Evolutionary conservation across 2,888 invertebrate genomes (phyloP).

Genomic region (Frankliniella intonsa): DNA sequence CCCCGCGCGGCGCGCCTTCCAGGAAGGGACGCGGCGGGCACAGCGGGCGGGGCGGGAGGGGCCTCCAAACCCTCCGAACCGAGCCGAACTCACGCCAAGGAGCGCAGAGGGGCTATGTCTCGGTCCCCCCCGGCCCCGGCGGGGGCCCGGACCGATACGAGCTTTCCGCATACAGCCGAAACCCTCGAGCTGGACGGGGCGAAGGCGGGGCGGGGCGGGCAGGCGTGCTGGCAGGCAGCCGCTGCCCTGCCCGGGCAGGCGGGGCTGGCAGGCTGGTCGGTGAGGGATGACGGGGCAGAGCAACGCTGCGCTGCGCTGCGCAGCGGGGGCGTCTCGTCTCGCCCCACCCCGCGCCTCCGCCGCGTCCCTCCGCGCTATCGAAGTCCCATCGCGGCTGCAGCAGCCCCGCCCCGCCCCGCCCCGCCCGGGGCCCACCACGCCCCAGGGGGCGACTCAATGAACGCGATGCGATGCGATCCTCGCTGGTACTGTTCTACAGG

Average conservation of each 20-base stretch:
- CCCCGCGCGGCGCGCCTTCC: slow-evolving; percentile 30
- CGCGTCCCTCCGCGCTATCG: not conserved
- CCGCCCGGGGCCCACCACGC: not conserved
- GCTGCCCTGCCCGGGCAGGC: not conserved
- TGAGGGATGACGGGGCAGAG: slow-evolving; percentile 4
- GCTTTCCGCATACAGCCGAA: too few species aligned
- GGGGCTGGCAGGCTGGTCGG: not conserved
- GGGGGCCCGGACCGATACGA: not conserved
- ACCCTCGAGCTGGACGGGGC: not conserved
- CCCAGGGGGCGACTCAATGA: too few species aligned
- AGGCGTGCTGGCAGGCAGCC: not conserved
- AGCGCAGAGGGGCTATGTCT: not conserved
- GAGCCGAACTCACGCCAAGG: not conserved
- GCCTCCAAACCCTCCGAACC: too few species aligned
- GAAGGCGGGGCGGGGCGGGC: too few species aligned
- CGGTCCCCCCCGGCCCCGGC: not conserved
- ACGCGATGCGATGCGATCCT: too few species aligned
- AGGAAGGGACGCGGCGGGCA: slow-evolving; percentile 36
- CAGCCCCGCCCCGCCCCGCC: not conserved
- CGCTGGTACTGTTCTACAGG: too few species aligned
- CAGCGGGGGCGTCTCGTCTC: not conserved
- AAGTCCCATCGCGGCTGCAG: not conserved
- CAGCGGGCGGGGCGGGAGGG: slow-evolving; percentile 32
- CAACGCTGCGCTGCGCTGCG: not conserved
- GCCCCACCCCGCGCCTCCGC: not conserved